phyloP scores from a whole-genome alignment of 2,797 vertebrate genomes.

The Mus minutoides region DNA sequence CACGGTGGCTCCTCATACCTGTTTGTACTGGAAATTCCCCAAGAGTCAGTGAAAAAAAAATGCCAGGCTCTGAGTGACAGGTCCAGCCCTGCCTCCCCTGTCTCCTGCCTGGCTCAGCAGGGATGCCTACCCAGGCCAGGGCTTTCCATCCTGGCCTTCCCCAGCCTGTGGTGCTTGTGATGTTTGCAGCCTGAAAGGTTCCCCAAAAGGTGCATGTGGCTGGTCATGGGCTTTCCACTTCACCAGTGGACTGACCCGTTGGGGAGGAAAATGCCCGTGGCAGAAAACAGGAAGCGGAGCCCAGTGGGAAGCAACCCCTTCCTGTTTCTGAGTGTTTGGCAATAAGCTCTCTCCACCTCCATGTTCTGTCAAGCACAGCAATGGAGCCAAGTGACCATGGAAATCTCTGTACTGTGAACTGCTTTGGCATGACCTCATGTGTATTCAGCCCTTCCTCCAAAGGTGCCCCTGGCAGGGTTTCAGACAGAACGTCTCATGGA shows the following conservation, averaged over 20 bases:
- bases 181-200: neutral
- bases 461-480: neutral
- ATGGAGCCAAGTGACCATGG: neutral
- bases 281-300: neutral
- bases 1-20: neutral
- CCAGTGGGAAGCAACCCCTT: neutral
- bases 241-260: neutral
- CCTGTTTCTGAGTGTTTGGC: neutral
- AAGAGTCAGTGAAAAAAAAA: neutral
- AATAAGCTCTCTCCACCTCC: neutral
- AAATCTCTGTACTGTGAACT: neutral
- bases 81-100: too few species aligned
- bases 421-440: neutral
- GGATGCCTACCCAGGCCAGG: neutral
- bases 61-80: neutral
- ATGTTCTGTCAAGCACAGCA: neutral
- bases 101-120: neutral
- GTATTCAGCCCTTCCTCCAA: neutral
- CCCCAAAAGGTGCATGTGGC: neutral
- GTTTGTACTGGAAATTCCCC: neutral
- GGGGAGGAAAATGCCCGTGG: neutral
- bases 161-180: neutral
- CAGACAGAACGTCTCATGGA: neutral
- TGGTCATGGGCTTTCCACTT: neutral
- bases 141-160: neutral